A percentile compares a stretch with the other conserved stretches of the same genome.
Conservation (phyloP, 2,888 invertebrate species). For the Hanleya hanleyi region DNA sequence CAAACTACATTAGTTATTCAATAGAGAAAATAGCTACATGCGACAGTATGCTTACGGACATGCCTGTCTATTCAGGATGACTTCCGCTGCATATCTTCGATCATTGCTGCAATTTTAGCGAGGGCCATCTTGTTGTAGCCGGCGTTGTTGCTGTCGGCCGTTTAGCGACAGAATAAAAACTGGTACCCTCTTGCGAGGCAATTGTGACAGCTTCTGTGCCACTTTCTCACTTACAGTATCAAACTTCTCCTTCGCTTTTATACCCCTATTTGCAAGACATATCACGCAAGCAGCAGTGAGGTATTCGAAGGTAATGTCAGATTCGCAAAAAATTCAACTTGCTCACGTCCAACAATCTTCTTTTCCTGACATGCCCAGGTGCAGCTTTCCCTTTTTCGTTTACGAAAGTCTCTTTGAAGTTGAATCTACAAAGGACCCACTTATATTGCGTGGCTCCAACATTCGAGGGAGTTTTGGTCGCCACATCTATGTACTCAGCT, state of each 20-base stretch:
- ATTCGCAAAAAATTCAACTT: not conserved
- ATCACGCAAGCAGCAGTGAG: not conserved
- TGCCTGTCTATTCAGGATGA: too few relatives aligned
- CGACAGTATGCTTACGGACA: too few relatives aligned
- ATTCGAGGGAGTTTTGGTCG: not conserved
- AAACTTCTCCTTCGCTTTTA: not conserved
- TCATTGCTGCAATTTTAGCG: too few relatives aligned
- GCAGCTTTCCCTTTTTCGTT: not conserved
- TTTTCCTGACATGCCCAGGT: not conserved
- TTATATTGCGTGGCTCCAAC: not conserved
- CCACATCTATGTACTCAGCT: too few relatives aligned
- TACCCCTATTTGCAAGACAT: not conserved
- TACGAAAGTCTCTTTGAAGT: not conserved
- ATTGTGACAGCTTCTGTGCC: not conserved
- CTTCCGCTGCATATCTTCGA: too few relatives aligned
- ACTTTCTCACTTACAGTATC: not conserved
- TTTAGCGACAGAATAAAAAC: not conserved
- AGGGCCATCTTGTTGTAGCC: too few relatives aligned
- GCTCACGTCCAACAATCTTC: not conserved
- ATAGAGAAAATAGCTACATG: too few relatives aligned
- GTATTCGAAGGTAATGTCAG: not conserved
- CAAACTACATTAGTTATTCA: too few relatives aligned
- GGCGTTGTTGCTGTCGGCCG: too few relatives aligned
- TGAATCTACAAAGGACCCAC: not conserved
- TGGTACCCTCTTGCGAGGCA: not conserved